Conservation (phyloP, 2,888 invertebrate species). For the Emmelina monodactyla region DNA sequence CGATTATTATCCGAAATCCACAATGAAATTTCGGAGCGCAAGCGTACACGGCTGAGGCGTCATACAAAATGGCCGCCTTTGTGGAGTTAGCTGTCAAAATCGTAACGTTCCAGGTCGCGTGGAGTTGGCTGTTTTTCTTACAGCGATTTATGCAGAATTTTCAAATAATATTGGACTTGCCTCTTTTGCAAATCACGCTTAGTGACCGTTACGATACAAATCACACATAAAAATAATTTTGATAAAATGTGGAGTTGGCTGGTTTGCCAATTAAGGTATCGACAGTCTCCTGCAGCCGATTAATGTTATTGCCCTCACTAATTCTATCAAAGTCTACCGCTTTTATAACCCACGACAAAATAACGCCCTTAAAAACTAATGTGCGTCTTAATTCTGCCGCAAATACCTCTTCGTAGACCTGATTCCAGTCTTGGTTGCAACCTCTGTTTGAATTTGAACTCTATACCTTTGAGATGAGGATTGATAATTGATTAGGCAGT, state of each 20-base stretch:
- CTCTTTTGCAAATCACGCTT: background rate
- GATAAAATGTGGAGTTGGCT: background rate
- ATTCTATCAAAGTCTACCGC: constrained; percentile 58
- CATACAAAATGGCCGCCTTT: background rate
- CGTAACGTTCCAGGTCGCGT: background rate
- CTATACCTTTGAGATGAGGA: constrained; percentile 9
- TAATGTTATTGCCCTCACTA: constrained; percentile 57
- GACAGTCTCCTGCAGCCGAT: constrained; percentile 32
- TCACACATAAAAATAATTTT: background rate
- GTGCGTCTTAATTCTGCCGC: constrained; percentile 59
- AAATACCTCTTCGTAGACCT: constrained; percentile 63
- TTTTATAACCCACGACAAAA: constrained; percentile 60
- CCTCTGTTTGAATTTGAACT: constrained; percentile 34
- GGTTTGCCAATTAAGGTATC: background rate
- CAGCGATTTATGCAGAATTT: background rate
- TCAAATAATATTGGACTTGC: background rate
- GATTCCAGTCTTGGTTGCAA: constrained; percentile 31
- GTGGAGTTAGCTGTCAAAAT: background rate
- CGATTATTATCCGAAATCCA: background rate
- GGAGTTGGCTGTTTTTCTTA: background rate
- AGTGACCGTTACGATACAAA: background rate
- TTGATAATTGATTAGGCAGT: constrained; percentile 14
- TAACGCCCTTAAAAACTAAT: constrained; percentile 66
- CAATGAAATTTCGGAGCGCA: background rate
- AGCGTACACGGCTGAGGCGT: background rate